Evolutionary conservation across 2,113 vertebrate species (phyloP), one percentile per base, ranked within the genome.

Genomic region (Geococcyx californianus): DNA sequence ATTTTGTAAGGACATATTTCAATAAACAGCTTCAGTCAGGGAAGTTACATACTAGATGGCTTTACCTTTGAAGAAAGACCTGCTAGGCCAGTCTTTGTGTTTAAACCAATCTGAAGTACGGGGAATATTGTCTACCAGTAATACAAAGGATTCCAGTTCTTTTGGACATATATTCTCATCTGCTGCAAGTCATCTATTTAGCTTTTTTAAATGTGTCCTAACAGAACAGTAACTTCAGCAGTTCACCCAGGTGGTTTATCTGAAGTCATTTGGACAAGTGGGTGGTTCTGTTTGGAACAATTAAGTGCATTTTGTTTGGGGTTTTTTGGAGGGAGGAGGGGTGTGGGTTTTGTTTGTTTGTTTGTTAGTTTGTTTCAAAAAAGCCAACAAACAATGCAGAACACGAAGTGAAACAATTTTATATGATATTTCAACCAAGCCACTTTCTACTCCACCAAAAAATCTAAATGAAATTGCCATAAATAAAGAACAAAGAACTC

Each of bases 191-290:
- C 44, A 77, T 91, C 78, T 90, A 73, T 95, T 92, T 84, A 68
- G 82, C 82, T 90, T 95, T 92, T 95, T 79, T 85, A 88, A 93
- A 92, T 70, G 85, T 84, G 64, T 80, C 62, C 56, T 88, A 95
- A 90, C 77, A 83, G 67, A 62, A 59, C 26, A 66, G 69, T 85
- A 93, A 75, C 75, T 81, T 82, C 12, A 1, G 34, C 60, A 84
- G 59, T 80, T 51, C 15, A 2, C 72, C 77, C 64, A 69, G 64
- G 40, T 91, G 49, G 63, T 77, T 69, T 93, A 20, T 44, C 20
- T 86, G 83, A 42, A 67, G 42, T 73, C 7, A 1, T 87, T 83
- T 1, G 2, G 42, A 69, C 70, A 91, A 94, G 45, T 73, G 31
- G 54, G 85, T 91, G 45, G 52, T 88, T 85, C 59, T 88, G 52